These are phyloP conservation scores for Neosilurus hyrtlii DNA, from an alignment of 2,797 vertebrate genomes.

Conservation along the genomic window DNA sequence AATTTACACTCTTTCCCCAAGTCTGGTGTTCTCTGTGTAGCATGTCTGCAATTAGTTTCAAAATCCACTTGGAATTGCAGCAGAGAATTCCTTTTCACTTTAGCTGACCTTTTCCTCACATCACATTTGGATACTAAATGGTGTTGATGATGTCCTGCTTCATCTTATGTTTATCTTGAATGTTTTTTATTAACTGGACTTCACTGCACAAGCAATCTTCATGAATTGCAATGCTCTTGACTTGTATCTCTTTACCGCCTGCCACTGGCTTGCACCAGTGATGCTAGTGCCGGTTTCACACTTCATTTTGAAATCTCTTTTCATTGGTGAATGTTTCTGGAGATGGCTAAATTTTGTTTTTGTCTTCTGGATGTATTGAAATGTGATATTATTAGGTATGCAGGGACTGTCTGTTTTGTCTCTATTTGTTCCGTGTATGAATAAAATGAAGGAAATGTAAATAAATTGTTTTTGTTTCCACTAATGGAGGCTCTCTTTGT, in stretches of 20 bases:
- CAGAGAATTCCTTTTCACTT: constrained; percentile 14
- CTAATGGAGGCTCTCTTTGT: not conserved
- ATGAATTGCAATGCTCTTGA: constrained; percentile 26
- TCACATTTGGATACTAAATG: constrained; percentile 11
- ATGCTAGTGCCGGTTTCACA: not conserved
- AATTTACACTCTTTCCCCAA: not conserved
- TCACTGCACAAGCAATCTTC: constrained; percentile 26
- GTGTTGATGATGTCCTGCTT: constrained; percentile 9
- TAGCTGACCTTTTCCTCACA: constrained; percentile 32
- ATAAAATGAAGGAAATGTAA: constrained; percentile 12
- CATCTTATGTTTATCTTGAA: constrained; percentile 3
- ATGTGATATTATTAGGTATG: not conserved
- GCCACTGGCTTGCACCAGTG: constrained; percentile 5
- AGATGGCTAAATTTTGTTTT: not conserved
- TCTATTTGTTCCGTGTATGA: not conserved
- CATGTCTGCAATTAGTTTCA: not conserved
- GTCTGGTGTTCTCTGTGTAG: not conserved
- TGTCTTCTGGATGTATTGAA: not conserved
- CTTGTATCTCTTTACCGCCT: constrained; percentile 15
- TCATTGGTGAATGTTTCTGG: not conserved
- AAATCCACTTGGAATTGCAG: constrained; percentile 1
- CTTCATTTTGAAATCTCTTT: constrained; percentile 14
- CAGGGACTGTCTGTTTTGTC: not conserved
- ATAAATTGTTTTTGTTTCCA: not conserved
- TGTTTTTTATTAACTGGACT: constrained; percentile 25